phyloP scores from a whole-genome alignment of 2,113 vertebrate genomes.

The Rynchops niger region DNA sequence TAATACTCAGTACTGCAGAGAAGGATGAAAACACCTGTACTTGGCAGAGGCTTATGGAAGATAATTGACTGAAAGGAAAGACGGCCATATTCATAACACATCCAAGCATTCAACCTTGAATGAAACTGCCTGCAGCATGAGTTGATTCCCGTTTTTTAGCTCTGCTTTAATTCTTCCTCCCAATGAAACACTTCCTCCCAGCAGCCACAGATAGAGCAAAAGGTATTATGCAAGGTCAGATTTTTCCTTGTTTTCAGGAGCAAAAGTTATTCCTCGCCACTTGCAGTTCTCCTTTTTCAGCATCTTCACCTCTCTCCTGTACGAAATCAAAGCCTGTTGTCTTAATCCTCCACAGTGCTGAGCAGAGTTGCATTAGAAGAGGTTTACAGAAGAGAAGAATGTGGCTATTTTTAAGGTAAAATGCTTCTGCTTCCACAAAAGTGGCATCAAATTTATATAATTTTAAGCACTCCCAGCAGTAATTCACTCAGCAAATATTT shows the following conservation, averaged over 20 bases:
- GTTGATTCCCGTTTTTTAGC: neutral
- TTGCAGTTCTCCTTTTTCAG: neutral
- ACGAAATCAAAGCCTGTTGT: neutral
- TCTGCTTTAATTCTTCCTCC: neutral
- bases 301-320: neutral
- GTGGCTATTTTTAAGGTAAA: neutral
- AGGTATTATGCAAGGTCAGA: neutral
- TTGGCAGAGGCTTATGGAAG: neutral
- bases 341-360: neutral
- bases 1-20: neutral
- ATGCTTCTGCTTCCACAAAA: neutral
- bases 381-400: neutral
- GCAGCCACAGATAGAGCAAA: neutral
- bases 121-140: neutral
- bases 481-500: neutral
- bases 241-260: neutral
- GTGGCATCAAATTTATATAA: neutral
- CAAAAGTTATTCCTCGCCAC: neutral
- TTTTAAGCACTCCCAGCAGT: neutral
- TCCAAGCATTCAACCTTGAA: neutral
- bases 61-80: neutral
- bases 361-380: neutral
- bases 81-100: neutral
- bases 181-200: neutral
- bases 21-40: neutral